phyloP scores from a whole-genome alignment of 1,140 invertebrate genomes.

The Goniozus legneri region DNA sequence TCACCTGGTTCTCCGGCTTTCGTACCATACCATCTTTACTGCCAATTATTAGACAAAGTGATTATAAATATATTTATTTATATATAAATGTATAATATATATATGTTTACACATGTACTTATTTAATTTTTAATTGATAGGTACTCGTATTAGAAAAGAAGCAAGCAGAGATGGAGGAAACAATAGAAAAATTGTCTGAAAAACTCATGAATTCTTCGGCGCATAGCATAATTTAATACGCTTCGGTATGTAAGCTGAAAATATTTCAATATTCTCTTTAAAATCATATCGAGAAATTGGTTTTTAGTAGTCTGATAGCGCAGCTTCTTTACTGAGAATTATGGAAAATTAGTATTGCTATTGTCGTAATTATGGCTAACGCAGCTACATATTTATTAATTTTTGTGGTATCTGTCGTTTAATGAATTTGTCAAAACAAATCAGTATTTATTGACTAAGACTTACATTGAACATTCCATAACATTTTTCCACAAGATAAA shows the following conservation, averaged over 20 bases:
- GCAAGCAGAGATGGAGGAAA: constrained; percentile 40
- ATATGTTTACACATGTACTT: neutral
- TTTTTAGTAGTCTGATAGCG: no score
- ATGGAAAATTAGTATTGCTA: constrained; percentile 24
- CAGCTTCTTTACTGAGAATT: no score
- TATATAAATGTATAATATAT: neutral
- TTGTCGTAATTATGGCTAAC: constrained; percentile 25
- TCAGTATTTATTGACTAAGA: constrained; percentile 19
- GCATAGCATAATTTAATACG: constrained; percentile 36
- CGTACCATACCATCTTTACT: constrained; percentile 48
- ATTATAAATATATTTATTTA: no score
- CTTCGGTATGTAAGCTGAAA: neutral
- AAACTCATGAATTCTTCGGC: constrained; percentile 36
- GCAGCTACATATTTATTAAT: constrained; percentile 32
- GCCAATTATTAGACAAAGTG: constrained; percentile 48
- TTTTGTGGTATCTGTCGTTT: constrained; percentile 20
- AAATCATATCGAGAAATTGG: no score
- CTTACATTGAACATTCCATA: constrained; percentile 23
- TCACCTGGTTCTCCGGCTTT: constrained; percentile 32
- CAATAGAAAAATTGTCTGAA: constrained; percentile 40
- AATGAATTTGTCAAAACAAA: constrained; percentile 10
- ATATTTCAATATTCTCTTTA: no score
- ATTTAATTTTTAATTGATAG: constrained; percentile 26
- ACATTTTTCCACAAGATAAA: constrained; percentile 7
- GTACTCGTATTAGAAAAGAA: constrained; percentile 45